phyloP scores from a whole-genome alignment of 2,113 vertebrate species.

The Lucifuga dentata region DNA sequence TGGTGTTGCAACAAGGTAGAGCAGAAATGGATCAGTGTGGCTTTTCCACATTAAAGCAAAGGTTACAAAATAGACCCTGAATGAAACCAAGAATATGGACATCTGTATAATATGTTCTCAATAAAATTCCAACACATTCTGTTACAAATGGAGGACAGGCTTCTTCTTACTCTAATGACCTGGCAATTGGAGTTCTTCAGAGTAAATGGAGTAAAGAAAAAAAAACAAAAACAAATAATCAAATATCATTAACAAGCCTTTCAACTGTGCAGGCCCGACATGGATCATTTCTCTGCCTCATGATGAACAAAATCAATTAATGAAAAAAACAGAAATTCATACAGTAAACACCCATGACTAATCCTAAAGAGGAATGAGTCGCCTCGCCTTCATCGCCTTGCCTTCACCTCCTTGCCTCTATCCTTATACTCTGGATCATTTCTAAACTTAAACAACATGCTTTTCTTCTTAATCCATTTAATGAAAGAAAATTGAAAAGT shows the following conservation, averaged over 20 bases:
- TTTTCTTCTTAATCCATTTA: constrained; percentile 74
- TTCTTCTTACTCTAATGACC: too few relatives aligned
- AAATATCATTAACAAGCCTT: constrained; percentile 20
- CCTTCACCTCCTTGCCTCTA: constrained; percentile 40
- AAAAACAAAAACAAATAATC: not conserved
- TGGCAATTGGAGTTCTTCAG: not conserved
- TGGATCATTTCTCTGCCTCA: constrained; percentile 44
- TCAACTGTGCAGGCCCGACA: constrained; percentile 18
- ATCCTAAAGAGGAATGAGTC: constrained; percentile 50
- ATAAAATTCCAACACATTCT: too few relatives aligned
- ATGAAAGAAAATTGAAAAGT: constrained; percentile 80
- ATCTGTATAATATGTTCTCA: too few relatives aligned
- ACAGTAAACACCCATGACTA: constrained; percentile 52
- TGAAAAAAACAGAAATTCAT: constrained; percentile 37
- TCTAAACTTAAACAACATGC: constrained; percentile 66
- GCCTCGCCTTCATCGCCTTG: constrained; percentile 31
- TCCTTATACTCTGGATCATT: constrained; percentile 63
- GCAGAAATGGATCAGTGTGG: too few relatives aligned
- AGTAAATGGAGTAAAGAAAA: too few relatives aligned
- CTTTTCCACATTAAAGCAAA: too few relatives aligned
- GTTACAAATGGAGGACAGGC: too few relatives aligned
- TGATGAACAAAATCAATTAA: constrained; percentile 60
- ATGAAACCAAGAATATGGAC: too few relatives aligned
- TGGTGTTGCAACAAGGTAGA: too few relatives aligned
- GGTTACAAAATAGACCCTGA: too few relatives aligned